phyloP scores from a whole-genome alignment of 2,113 vertebrate species.

The Passer montanus region DNA sequence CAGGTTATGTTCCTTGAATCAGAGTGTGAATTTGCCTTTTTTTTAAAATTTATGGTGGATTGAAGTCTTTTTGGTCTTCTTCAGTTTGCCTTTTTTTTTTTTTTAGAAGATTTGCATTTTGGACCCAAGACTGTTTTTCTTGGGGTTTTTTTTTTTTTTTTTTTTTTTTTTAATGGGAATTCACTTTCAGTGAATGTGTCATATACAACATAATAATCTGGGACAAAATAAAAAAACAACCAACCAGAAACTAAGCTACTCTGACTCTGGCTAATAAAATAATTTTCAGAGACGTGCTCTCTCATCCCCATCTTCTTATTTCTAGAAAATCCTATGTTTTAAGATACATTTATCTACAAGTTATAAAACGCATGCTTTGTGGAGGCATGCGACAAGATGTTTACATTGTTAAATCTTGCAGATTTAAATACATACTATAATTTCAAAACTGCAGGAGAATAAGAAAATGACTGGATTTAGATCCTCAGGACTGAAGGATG shows the following conservation, averaged over 20 bases:
- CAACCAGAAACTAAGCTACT: not conserved
- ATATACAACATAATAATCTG: not conserved
- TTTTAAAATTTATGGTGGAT: not conserved
- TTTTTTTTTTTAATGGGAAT: not conserved
- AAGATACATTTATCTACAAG: not conserved
- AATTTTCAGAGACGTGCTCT: not conserved
- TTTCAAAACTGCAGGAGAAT: not conserved
- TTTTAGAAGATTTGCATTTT: not conserved
- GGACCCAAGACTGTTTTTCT: not conserved
- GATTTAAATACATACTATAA: not conserved
- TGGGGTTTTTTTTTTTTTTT: fast-evolving
- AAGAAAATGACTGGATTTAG: not conserved
- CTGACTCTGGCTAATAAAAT: not conserved
- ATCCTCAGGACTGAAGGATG: not conserved
- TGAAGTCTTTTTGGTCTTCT: not conserved
- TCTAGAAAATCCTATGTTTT: not conserved
- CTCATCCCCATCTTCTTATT: not conserved
- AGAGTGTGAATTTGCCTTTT: not conserved
- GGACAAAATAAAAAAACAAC: not conserved
- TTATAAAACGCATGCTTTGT: not conserved
- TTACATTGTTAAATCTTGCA: not conserved
- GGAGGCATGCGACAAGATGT: not conserved
- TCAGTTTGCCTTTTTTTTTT: not conserved
- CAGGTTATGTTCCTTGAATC: not conserved
- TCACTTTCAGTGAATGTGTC: not conserved